Evolutionary conservation across 1,140 invertebrate genomes (phyloP), one percentile per base, ranked within the genome.

Genomic region (Drosophila rufa): DNA sequence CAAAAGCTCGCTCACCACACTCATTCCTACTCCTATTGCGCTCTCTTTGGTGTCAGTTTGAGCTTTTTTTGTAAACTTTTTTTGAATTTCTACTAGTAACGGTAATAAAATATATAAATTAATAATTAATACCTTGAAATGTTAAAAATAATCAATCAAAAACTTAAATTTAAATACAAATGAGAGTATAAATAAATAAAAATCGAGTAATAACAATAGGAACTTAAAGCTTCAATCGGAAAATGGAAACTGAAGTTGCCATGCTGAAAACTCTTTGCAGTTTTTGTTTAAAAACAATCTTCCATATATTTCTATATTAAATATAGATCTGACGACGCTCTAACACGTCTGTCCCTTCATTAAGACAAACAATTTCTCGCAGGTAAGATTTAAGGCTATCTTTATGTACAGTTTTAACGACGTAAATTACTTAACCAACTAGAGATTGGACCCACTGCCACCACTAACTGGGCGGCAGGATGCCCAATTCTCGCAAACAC

Each of bases 401-500:
- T 47, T 27, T 78, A 78, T 78, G 14, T 78, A 78, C 75, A 78
- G 0, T 38, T 53, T 30, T 55, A 55, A 55, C 33, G 8, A n/a
- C 48, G 22, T 30, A 51, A 40, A 17, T 19, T 19, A 59, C 30
- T 33, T 55, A 46, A 46, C 43, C 42, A 66, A n/a, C 19, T 68
- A 48, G 8, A 40, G 33, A 22, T 51, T 48, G 46, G 17, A 4
- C n/a, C 2, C 12, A 22, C 11, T 15, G 14, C 27, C 7, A 33
- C 47, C 51, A 53, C 53, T 90, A 90, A 66, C 78, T 89, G 40
- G 75, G 58, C 43, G 75, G 85, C 51, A 92, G 55, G 43, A 97
- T 94, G 69, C 98, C 98, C 61, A 99, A 93, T 75, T 95, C 94
- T 93, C 98, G 96, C 51, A 99, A 93, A 91, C 97, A 98, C 64